Percentiles rank a stretch among this genome's conserved stretches.
Evolutionary conservation across 2,113 vertebrate species (phyloP).

Genomic region (Neogobius melanostomus): DNA sequence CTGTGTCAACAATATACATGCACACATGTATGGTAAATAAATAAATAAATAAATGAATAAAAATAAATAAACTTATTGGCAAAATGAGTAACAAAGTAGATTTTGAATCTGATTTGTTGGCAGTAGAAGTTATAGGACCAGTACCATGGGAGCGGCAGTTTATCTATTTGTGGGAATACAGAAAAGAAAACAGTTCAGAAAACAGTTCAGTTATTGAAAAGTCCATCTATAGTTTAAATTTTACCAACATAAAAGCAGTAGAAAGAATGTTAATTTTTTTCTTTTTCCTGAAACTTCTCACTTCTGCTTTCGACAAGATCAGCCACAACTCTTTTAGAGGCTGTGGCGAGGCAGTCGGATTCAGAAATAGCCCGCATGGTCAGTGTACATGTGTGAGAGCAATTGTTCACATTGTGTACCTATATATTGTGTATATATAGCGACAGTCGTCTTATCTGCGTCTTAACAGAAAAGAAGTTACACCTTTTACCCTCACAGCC

Average conservation of each 20-base stretch:
- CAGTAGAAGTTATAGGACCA: not conserved
- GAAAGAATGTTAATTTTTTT: constrained; percentile 63
- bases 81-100: too few relatives aligned
- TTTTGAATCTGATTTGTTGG: not conserved
- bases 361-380: constrained; percentile 78
- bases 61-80: too few relatives aligned
- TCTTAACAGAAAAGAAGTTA: constrained; percentile 58
- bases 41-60: too few relatives aligned
- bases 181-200: not conserved
- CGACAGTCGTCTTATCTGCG: constrained; percentile 65
- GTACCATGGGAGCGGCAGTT: not conserved
- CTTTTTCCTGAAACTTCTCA: constrained; percentile 81
- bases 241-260: constrained; percentile 45
- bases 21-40: too few relatives aligned
- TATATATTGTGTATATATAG: constrained; percentile 72
- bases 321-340: constrained; percentile 66
- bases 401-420: constrained; percentile 70
- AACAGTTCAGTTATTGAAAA: constrained; percentile 5
- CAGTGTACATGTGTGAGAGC: constrained; percentile 70
- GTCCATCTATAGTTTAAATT: constrained; percentile 13
- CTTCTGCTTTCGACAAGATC: constrained; percentile 81
- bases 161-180: not conserved
- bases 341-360: constrained; percentile 74
- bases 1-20: too few relatives aligned
- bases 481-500: constrained; percentile 52